Evolutionary conservation across 2,113 vertebrate genomes (phyloP), one percentile per base, ranked within the genome.

Genomic region (Toxotes chatareus): DNA sequence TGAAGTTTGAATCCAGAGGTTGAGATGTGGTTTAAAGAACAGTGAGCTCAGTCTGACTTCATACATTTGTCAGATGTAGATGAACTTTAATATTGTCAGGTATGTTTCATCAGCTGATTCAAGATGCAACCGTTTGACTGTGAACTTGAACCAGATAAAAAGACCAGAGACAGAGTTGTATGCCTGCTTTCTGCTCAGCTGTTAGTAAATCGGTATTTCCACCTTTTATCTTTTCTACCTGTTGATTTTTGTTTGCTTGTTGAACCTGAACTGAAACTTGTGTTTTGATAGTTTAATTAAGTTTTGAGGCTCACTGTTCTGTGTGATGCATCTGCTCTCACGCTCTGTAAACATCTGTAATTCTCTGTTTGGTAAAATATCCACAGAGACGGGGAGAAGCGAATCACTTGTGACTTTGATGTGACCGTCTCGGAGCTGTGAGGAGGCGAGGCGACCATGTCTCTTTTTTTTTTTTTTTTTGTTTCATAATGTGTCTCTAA

Each of bases 401-500:
- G 6, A 71, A 55, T 68, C 2, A 11, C 55, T 32, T 70, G 56
- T 44, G 12, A 47, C 73, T 89, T 68, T 32, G 13, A 42, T 61
- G 63, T 46, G 69, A 53, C 64, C 49, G 13, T 46, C 61, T 76
- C 5, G 2, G 51, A 32, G 76, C 63, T 42, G 69, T 1, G 73
- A 56, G 82, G 68, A 82, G 71, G 44, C 59, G 32, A 79, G 34
- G 65, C 23, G 16, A 70, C 59, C 27, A 1, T 65, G 68, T 85
- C 69, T 21, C 65, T 64, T 53, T 62, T 63, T 81, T 63, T 82
- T 61, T 74, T 68, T 82, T 70, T 60, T 62, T 78, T 57, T 86
- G 60, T 80, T 69, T 83, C 64, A 62, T 88, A 81, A 79, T 76
- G 80, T 77, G 51, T 42, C 81, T 83, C 66, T 82, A 74, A 86